Evolutionary conservation across 2,797 vertebrate genomes (phyloP).

Genomic region (Syndactyla subalaris): DNA sequence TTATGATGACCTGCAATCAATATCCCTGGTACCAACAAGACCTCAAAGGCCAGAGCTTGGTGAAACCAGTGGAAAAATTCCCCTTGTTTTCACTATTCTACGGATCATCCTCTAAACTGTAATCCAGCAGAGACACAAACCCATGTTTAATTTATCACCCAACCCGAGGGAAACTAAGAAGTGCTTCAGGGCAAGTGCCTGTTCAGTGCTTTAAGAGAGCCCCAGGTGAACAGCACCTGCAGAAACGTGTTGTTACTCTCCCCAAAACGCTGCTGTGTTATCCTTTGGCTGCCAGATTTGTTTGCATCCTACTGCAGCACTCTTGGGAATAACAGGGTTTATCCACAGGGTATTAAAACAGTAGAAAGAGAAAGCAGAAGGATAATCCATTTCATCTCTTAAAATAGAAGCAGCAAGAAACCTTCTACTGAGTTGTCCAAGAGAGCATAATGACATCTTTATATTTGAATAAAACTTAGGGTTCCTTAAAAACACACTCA

Average conservation of each 20-base stretch:
- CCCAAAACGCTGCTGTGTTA: not conserved
- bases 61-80: not conserved
- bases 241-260: not conserved
- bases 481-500: not conserved
- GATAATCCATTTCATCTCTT: not conserved
- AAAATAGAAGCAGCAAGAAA: constrained; percentile 3
- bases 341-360: not conserved
- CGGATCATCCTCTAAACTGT: not conserved
- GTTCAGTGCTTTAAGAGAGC: not conserved
- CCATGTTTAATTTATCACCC: not conserved
- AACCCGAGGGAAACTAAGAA: not conserved
- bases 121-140: not conserved
- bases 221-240: not conserved
- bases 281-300: not conserved
- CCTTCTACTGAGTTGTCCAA: not conserved
- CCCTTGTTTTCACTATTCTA: not conserved
- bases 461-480: not conserved
- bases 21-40: constrained; percentile 11
- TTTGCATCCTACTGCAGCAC: not conserved
- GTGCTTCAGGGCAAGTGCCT: not conserved
- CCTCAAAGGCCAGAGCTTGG: not conserved
- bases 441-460: not conserved
- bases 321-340: not conserved
- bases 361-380: not conserved
- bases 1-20: not conserved